Evolutionary conservation across 2,888 invertebrate genomes (phyloP).

Genomic region (Phengaris alcon): DNA sequence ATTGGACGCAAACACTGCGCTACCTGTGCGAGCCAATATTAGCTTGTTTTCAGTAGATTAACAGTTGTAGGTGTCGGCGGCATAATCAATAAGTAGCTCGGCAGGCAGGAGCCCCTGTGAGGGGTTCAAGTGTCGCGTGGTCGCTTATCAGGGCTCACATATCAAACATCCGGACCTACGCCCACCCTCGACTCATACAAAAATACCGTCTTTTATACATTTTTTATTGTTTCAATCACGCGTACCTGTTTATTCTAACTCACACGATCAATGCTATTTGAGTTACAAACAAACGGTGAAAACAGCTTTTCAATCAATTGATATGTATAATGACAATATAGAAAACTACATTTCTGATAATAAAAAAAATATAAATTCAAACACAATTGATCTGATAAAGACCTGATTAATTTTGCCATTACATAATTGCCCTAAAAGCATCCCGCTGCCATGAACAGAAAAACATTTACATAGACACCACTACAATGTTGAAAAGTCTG

Average conservation of each 20-base stretch:
- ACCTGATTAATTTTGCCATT: too few species aligned
- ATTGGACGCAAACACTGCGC: neutral
- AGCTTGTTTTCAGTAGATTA: conserved; percentile 7
- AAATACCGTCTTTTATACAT: conserved; percentile 29
- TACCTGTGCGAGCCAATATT: conserved; percentile 6
- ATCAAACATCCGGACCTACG: conserved; percentile 70
- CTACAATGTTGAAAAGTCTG: too few species aligned
- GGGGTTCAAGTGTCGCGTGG: conserved; percentile 77
- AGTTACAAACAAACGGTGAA: neutral
- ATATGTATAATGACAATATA: too few species aligned
- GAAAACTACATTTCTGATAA: too few species aligned
- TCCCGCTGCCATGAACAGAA: too few species aligned
- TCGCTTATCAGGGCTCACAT: conserved; percentile 71
- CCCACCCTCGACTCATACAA: conserved; percentile 41
- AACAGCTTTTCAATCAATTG: too few species aligned
- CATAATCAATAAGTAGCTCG: conserved; percentile 71
- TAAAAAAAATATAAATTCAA: too few species aligned
- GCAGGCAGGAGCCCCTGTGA: conserved; percentile 71
- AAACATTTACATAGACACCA: too few species aligned
- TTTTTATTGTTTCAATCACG: conserved; percentile 30
- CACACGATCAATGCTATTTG: neutral
- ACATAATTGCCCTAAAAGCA: too few species aligned
- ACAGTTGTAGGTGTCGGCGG: conserved; percentile 45
- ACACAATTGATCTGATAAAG: too few species aligned
- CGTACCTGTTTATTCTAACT: conserved; percentile 11